These are phyloP conservation scores for Chamaea fasciata DNA, from an alignment of 2,113 vertebrate species.

Conservation along the genomic window DNA sequence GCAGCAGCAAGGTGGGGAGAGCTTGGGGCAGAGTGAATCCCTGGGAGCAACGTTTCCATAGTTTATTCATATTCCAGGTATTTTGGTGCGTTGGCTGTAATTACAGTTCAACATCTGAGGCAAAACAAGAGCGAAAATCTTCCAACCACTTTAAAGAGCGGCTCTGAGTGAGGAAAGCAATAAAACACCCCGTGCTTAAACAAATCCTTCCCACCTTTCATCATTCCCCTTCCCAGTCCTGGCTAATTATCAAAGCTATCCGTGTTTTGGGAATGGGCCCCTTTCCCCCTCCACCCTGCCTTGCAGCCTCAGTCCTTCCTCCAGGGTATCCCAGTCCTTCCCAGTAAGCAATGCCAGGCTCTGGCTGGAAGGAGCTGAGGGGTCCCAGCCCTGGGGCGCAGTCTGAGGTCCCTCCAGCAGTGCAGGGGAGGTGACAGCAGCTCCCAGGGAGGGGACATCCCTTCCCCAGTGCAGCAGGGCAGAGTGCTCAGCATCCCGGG, in stretches of 20 bases:
- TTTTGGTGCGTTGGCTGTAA: constrained; percentile 17
- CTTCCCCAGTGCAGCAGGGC: not conserved
- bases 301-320: not conserved
- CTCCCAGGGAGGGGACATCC: not conserved
- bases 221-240: constrained; percentile 46
- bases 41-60: not conserved
- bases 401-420: not conserved
- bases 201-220: constrained; percentile 64
- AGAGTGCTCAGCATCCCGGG: not conserved
- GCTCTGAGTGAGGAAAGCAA: constrained; percentile 37
- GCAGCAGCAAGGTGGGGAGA: not conserved
- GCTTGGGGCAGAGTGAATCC: not conserved
- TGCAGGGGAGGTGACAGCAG: not conserved
- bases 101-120: constrained; percentile 58
- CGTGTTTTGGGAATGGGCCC: not conserved
- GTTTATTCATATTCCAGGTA: constrained; percentile 29
- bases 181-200: constrained; percentile 49
- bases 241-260: constrained; percentile 65
- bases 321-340: not conserved
- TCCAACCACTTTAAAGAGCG: constrained; percentile 60
- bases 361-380: not conserved
- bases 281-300: not conserved
- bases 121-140: constrained; percentile 47
- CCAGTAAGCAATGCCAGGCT: not conserved
- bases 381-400: not conserved